Base-by-base conservation (phyloP, 2,888 invertebrate genomes). In the Andrena fulva region DNA sequence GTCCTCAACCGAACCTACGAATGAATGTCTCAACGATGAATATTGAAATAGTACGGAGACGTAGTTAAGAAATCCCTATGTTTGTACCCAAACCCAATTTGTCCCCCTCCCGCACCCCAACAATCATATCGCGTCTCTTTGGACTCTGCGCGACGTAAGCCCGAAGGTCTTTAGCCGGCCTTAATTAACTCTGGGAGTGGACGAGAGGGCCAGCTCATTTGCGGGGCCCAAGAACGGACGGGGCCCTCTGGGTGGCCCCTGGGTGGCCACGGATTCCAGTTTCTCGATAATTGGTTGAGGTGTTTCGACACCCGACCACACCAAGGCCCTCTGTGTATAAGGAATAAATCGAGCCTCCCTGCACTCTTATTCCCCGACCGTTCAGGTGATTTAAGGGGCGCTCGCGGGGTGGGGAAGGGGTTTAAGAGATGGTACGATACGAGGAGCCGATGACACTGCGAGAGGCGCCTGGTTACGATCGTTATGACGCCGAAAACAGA, bases 241-340 rank as follows among this genome's bases (percentile, higher is more conserved):
- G 82, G 69, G 42, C 72, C 74, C 83, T 81, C 80, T 80, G 86
- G 86, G 83, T 86, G 82, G 85, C 77, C 88, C 80, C 82, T 92
- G 92, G 92, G 92, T 92, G 92, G 91, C 89, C 92, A 91, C 88
- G 89, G 92, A 94, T 93, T 93, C 94, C 94, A 93, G 93, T 94
- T 94, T 93, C 93, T 93, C 93, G 92, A 94, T 94, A 94, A 94
- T 93, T 94, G 93, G 93, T 93, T 93, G 93, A 93, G 93, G 93
- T 94, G 93, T 94, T 93, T 93, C 94, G 91, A 94, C 93, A 94
- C 94, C 93, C 93, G 92, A 91, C 91, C 92, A 92, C 92, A 90
- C 86, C 89, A 56, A 56, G 56, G 71, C 69, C 70, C 82, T 78
- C 69, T 80, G 77, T 85, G 82, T 89, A 89, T 86, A 86, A 89